Evolutionary conservation across 2,888 invertebrate genomes (phyloP).

Genomic region (Auanema sp.): DNA sequence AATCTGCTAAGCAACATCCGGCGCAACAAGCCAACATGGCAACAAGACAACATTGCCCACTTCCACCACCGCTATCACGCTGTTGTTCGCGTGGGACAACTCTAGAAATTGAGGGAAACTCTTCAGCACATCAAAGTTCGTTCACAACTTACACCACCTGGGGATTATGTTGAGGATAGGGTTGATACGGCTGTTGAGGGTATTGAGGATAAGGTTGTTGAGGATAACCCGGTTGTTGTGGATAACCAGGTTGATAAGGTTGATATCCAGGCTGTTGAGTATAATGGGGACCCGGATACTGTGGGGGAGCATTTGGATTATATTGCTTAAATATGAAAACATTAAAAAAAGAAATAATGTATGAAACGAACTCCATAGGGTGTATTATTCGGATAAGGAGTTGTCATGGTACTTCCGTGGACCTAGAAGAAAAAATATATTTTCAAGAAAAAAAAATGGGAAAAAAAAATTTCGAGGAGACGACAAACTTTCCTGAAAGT

Average conservation of each 20-base stretch:
- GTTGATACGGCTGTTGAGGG: slow-evolving; percentile 19
- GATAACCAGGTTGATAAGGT: slow-evolving; percentile 29
- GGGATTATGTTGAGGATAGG: slow-evolving; percentile 1
- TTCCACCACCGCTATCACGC: background rate
- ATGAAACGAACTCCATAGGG: too few relatives aligned
- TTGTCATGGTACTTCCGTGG: too few relatives aligned
- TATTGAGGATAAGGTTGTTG: slow-evolving; percentile 15
- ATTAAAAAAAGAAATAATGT: background rate
- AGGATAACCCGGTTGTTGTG: slow-evolving; percentile 33
- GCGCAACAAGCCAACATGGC: slow-evolving; percentile 16
- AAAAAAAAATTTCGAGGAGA: too few relatives aligned
- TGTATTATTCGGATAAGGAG: too few relatives aligned
- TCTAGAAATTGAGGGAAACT: slow-evolving; percentile 16
- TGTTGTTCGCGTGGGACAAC: slow-evolving; percentile 18
- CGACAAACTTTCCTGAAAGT: too few relatives aligned
- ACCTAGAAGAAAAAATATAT: too few relatives aligned
- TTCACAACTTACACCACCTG: background rate
- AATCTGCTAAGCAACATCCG: slow-evolving; percentile 19
- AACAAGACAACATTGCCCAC: slow-evolving; percentile 9
- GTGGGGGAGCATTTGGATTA: slow-evolving; percentile 4
- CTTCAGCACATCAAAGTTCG: background rate
- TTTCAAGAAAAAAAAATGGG: too few relatives aligned
- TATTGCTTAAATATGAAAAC: background rate
- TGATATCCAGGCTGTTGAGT: slow-evolving; percentile 16
- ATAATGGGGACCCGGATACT: slow-evolving; percentile 1